Percentiles rank a stretch among this genome's conserved stretches.
These are phyloP conservation scores for Ovibos moschatus DNA, from an alignment of 2,113 vertebrate genomes.

Conservation along the genomic window DNA sequence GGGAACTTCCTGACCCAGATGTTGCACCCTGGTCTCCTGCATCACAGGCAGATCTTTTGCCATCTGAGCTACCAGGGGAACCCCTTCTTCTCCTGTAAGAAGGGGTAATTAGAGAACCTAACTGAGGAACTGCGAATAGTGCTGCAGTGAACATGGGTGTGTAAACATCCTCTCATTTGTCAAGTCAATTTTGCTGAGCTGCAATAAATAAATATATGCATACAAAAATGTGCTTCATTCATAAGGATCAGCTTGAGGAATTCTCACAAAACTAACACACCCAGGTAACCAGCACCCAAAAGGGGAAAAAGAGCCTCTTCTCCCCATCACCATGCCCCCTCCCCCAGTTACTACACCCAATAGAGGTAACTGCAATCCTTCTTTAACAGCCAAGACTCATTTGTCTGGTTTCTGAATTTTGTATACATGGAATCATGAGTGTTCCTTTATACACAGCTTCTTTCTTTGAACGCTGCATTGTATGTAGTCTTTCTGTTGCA, in stretches of 20 bases:
- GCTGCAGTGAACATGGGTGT: neutral
- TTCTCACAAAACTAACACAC: neutral
- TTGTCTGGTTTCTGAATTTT: neutral
- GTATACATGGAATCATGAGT: too few species aligned
- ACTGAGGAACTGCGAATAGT: neutral
- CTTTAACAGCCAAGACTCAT: neutral
- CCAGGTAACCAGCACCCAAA: too few species aligned
- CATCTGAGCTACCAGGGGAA: neutral
- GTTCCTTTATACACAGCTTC: neutral
- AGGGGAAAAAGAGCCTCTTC: neutral
- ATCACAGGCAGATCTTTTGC: neutral
- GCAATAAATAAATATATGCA: neutral
- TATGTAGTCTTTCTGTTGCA: fast-evolving
- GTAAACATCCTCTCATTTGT: neutral
- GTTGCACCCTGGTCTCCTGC: neutral
- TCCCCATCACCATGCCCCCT: too few species aligned
- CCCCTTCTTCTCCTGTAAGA: neutral
- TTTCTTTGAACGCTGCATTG: neutral
- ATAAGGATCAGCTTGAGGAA: neutral
- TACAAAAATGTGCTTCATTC: neutral
- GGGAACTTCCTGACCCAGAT: neutral
- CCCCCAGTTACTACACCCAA: too few species aligned
- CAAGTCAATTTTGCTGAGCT: neutral
- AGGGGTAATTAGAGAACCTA: fast-evolving
- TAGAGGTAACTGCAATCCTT: neutral